Conservation (phyloP, 2,797 vertebrate genomes). For the Lacerta viridis region DNA sequence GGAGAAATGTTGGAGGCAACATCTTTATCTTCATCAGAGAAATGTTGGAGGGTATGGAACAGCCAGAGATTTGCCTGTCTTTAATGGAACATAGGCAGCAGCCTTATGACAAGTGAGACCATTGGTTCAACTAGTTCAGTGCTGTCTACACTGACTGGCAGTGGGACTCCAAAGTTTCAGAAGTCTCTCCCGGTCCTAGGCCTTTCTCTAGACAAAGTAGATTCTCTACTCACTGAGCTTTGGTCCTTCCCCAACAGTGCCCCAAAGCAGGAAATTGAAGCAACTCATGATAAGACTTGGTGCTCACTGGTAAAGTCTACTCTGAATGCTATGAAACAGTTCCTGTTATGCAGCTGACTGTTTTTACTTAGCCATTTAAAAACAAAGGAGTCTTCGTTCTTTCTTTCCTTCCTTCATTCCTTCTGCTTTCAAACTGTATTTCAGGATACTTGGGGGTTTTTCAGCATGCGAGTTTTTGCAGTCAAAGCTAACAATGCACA, state of each 20-base stretch:
- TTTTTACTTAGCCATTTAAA: background rate
- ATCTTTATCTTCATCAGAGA: too few species aligned
- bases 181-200: too few species aligned
- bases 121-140: too few species aligned
- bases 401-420: background rate
- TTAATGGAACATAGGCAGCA: background rate
- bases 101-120: too few species aligned
- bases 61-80: background rate
- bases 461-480: too few species aligned
- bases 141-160: too few species aligned
- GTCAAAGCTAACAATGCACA: too few species aligned
- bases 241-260: too few species aligned
- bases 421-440: background rate
- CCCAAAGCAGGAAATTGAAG: background rate
- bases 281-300: background rate
- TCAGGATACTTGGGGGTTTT: background rate
- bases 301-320: background rate
- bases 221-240: too few species aligned
- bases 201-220: too few species aligned
- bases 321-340: background rate
- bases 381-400: too few species aligned
- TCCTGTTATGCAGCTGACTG: background rate
- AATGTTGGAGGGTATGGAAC: background rate
- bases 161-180: too few species aligned
- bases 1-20: background rate